phyloP scores from a whole-genome alignment of 2,113 vertebrate species.

The Oryzias celebensis region DNA sequence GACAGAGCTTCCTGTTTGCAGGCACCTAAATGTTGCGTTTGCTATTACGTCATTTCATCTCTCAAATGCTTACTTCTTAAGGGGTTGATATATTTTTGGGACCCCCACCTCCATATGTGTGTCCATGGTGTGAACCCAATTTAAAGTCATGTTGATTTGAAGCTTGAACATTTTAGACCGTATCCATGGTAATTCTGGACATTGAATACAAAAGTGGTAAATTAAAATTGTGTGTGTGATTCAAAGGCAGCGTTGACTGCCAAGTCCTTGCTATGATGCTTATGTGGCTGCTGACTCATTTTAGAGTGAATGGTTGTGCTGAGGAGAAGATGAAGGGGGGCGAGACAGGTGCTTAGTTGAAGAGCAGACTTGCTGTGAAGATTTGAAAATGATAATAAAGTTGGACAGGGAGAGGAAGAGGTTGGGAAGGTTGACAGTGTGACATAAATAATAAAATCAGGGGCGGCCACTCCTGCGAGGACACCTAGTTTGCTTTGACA shows the following conservation, averaged over 20 bases:
- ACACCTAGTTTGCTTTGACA: slow-evolving; percentile 4
- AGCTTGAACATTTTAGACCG: too few species aligned
- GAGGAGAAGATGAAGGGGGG: slow-evolving; percentile 24
- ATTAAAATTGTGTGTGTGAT: too few species aligned
- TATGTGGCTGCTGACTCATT: slow-evolving; percentile 54
- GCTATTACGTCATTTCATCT: too few species aligned
- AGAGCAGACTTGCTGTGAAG: slow-evolving; percentile 41
- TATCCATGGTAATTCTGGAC: too few species aligned
- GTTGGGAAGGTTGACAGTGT: slow-evolving; percentile 42
- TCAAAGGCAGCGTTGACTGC: slow-evolving; percentile 30
- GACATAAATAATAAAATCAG: slow-evolving; percentile 47
- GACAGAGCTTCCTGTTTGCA: too few species aligned
- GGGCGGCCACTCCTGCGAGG: slow-evolving; percentile 28
- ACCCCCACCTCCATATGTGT: too few species aligned
- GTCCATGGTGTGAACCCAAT: too few species aligned
- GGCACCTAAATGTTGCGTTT: too few species aligned
- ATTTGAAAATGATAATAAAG: slow-evolving; percentile 23
- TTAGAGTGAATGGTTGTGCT: slow-evolving; percentile 42
- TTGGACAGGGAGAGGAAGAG: slow-evolving; percentile 17
- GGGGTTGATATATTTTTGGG: too few species aligned
- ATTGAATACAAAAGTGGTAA: too few species aligned
- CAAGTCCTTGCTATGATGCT: slow-evolving; percentile 54
- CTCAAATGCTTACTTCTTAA: too few species aligned
- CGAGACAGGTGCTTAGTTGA: slow-evolving; percentile 36
- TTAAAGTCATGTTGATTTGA: too few species aligned